Conservation (phyloP, 2,888 invertebrate genomes). For the Gandaritis pyraliata region DNA sequence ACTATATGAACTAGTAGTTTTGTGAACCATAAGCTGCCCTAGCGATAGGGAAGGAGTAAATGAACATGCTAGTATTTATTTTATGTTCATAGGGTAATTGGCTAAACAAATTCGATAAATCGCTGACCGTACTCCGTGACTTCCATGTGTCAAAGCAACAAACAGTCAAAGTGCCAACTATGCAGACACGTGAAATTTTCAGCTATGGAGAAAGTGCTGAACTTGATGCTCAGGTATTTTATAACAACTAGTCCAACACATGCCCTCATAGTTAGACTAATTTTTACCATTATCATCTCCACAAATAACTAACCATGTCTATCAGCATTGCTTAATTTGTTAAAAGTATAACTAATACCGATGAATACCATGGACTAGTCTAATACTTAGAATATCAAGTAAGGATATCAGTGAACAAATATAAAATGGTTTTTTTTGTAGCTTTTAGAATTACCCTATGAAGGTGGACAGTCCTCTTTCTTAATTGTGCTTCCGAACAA, state of each 20-base stretch:
- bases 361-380: too few species aligned
- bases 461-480: conserved; percentile 87
- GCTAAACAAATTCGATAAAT: conserved; percentile 85
- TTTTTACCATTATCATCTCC: not conserved
- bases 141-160: conserved; percentile 86
- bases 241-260: too few species aligned
- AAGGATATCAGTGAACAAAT: too few species aligned
- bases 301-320: too few species aligned
- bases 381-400: too few species aligned
- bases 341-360: too few species aligned
- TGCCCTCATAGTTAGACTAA: too few species aligned
- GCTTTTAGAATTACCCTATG: conserved; percentile 90
- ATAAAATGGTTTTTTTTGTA: conserved; percentile 49
- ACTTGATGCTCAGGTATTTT: conserved; percentile 65
- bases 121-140: conserved; percentile 80
- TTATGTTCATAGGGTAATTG: conserved; percentile 83
- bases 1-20: too few species aligned
- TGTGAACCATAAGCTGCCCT: too few species aligned
- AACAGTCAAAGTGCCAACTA: conserved; percentile 86
- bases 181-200: conserved; percentile 83
- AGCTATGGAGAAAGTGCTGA: conserved; percentile 61
- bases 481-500: conserved; percentile 89
- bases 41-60: too few species aligned
- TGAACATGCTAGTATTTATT: not conserved
- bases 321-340: too few species aligned